Evolutionary conservation across 2,113 vertebrate genomes (phyloP).

Genomic region (Etheostoma cragini): DNA sequence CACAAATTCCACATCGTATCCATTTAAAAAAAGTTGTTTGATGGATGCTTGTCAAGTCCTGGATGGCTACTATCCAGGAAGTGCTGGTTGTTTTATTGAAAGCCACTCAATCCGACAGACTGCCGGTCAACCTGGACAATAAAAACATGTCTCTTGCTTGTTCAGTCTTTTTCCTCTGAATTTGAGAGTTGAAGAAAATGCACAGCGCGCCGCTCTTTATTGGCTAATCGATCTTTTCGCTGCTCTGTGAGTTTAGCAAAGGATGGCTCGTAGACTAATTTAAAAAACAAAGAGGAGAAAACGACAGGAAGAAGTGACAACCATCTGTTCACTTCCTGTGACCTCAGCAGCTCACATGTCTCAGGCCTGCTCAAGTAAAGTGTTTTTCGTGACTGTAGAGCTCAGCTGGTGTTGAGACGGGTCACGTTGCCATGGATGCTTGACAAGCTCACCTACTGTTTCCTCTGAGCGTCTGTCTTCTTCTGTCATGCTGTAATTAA

Average conservation of each 20-base stretch:
- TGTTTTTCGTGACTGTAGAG: background rate
- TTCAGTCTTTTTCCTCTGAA: slow-evolving; percentile 13
- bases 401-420: background rate
- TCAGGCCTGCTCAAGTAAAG: slow-evolving; percentile 14
- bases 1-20: slow-evolving; percentile 13
- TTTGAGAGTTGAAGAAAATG: slow-evolving; percentile 25
- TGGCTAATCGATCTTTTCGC: slow-evolving; percentile 40
- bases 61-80: background rate
- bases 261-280: slow-evolving; percentile 22
- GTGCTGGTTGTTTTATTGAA: background rate
- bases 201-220: background rate
- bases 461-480: slow-evolving; percentile 46
- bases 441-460: slow-evolving; percentile 33
- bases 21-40: background rate
- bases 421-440: slow-evolving; percentile 23
- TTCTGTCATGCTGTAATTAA: slow-evolving; percentile 65
- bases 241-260: slow-evolving; percentile 65
- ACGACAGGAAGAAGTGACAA: slow-evolving; percentile 21
- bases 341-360: slow-evolving; percentile 21
- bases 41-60: background rate
- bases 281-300: background rate
- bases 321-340: slow-evolving; percentile 20
- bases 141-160: slow-evolving; percentile 25
- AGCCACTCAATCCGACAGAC: background rate
- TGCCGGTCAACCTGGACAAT: background rate